These are phyloP conservation scores for Ganaspis brasiliensis DNA, from an alignment of 2,888 invertebrate genomes.

Conservation along the genomic window DNA sequence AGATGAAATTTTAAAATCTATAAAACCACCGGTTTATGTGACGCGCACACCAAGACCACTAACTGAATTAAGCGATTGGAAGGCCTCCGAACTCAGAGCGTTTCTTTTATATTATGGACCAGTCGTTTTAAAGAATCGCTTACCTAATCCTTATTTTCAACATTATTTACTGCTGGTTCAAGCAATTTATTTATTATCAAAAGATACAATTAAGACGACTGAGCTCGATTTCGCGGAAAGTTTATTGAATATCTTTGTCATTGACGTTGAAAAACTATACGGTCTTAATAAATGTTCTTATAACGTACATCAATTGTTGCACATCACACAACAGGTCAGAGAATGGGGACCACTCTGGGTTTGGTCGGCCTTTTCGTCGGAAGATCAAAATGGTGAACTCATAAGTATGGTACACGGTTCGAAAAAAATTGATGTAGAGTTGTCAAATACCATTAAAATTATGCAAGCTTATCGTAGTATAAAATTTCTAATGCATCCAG, in stretches of 20 bases:
- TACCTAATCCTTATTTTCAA: background rate
- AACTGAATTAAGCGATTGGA: background rate
- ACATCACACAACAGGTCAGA: slow-evolving; percentile 16
- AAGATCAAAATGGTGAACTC: slow-evolving; percentile 44
- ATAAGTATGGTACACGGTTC: slow-evolving; percentile 40
- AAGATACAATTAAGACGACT: background rate
- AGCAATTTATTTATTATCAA: background rate
- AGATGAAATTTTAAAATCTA: background rate
- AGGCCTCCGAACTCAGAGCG: slow-evolving; percentile 23
- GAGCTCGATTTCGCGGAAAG: background rate
- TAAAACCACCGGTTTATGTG: background rate
- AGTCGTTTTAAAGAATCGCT: background rate
- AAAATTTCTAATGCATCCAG: background rate
- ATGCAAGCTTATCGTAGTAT: background rate
- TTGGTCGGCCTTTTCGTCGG: slow-evolving; percentile 49
- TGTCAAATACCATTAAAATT: slow-evolving; percentile 35
- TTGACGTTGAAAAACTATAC: slow-evolving; percentile 10
- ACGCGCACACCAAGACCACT: background rate
- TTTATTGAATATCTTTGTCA: slow-evolving; percentile 28
- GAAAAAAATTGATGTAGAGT: slow-evolving; percentile 48
- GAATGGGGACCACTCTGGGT: slow-evolving; percentile 47
- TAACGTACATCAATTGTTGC: slow-evolving; percentile 44
- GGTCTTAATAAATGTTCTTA: slow-evolving; percentile 50
- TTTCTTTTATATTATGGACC: slow-evolving; percentile 24
- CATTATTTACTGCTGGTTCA: background rate